These are phyloP conservation scores for Hassar affinis DNA, from an alignment of 2,113 vertebrate genomes.

Conservation along the genomic window DNA sequence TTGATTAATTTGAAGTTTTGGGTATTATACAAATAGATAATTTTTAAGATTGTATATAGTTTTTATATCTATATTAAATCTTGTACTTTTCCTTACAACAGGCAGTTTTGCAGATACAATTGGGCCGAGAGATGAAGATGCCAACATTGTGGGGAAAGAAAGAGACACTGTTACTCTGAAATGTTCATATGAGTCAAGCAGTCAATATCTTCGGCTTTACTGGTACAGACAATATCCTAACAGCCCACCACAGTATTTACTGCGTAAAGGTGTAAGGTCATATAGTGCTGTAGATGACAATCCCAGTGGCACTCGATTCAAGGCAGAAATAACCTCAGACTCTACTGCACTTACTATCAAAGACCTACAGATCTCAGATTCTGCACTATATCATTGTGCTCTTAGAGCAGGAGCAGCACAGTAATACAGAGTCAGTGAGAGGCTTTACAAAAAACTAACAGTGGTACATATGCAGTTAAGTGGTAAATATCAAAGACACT, in stretches of 20 bases:
- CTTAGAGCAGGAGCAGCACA: constrained; percentile 8
- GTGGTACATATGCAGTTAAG: too few relatives aligned
- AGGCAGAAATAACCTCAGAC: background rate
- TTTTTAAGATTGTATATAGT: too few relatives aligned
- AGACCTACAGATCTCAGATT: constrained; percentile 6
- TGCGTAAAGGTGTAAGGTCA: background rate
- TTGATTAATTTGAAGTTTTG: too few relatives aligned
- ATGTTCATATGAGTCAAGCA: background rate
- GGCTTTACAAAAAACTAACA: too few relatives aligned
- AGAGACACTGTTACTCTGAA: background rate
- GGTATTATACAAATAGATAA: too few relatives aligned
- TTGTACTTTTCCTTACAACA: too few relatives aligned
- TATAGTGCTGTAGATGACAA: background rate
- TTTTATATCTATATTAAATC: too few relatives aligned
- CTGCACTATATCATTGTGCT: constrained; percentile 40
- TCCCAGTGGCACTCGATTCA: background rate
- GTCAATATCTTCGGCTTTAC: background rate
- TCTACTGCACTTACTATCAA: constrained; percentile 13
- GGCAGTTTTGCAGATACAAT: too few relatives aligned
- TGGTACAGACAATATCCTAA: background rate
- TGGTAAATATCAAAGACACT: too few relatives aligned
- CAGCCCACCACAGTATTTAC: background rate
- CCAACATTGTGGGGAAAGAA: background rate
- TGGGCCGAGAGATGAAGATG: too few relatives aligned
- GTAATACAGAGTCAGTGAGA: background rate